A percentile compares a stretch with the other conserved stretches of the same genome.
These are phyloP conservation scores for Synanthedon tipuliformis DNA, from an alignment of 2,888 invertebrate genomes.

Conservation along the genomic window DNA sequence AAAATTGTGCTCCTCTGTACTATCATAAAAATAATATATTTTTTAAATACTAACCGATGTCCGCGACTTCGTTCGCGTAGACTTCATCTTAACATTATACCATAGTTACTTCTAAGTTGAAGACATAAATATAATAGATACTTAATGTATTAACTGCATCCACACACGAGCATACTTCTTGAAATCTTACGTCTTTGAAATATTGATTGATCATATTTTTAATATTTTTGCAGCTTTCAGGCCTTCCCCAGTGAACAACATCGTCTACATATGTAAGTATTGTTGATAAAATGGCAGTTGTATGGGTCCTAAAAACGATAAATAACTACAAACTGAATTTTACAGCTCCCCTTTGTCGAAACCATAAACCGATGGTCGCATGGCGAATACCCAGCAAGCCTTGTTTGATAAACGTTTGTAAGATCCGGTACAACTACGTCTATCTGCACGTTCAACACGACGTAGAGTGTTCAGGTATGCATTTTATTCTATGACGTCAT, in stretches of 20 bases:
- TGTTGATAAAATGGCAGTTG: background rate
- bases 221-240: conserved; percentile 26
- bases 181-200: too few species aligned
- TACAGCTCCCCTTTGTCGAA: conserved; percentile 40
- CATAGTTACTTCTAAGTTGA: too few species aligned
- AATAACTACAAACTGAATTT: background rate
- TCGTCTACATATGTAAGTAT: conserved; percentile 44
- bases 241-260: conserved; percentile 31
- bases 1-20: too few species aligned
- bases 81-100: too few species aligned
- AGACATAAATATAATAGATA: too few species aligned
- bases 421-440: conserved; percentile 45
- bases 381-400: conserved; percentile 30
- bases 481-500: too few species aligned
- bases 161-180: too few species aligned
- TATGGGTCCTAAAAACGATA: background rate
- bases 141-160: too few species aligned
- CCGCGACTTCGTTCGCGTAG: too few species aligned
- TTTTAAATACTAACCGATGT: too few species aligned
- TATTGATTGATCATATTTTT: conserved; percentile 1
- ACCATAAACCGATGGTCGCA: conserved; percentile 23
- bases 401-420: conserved; percentile 37
- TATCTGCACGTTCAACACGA: conserved; percentile 25
- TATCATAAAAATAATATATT: background rate
- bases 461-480: too few species aligned